A percentile compares a stretch with the other conserved stretches of the same genome.
phyloP scores from a whole-genome alignment of 1,140 invertebrate genomes.

The Acromyrmex heyeri region DNA sequence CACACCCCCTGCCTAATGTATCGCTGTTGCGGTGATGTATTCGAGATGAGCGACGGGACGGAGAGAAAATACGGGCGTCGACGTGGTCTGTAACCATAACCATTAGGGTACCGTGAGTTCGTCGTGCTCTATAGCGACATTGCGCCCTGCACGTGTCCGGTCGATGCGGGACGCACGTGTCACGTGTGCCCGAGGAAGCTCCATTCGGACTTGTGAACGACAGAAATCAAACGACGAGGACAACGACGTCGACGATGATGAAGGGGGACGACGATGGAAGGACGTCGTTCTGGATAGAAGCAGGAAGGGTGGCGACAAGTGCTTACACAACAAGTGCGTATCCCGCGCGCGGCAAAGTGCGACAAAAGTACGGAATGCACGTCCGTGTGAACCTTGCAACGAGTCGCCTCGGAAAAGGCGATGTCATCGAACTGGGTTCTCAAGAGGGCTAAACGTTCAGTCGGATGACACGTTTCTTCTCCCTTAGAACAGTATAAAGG shows the following conservation, averaged over 20 bases:
- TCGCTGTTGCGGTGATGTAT: slow-evolving; percentile 48
- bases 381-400: slow-evolving; percentile 74
- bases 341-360: slow-evolving; percentile 72
- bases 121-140: slow-evolving; percentile 56
- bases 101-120: slow-evolving; percentile 50
- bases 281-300: slow-evolving; percentile 24
- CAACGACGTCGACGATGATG: neutral
- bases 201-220: slow-evolving; percentile 20
- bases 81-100: slow-evolving; percentile 63
- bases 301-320: slow-evolving; percentile 75
- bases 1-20: slow-evolving; percentile 31
- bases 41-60: slow-evolving; percentile 37
- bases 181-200: slow-evolving; percentile 77
- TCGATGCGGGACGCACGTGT: slow-evolving; percentile 82
- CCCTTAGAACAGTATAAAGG: slow-evolving; percentile 37
- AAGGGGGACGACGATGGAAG: neutral
- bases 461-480: slow-evolving; percentile 56
- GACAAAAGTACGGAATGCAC: slow-evolving; percentile 49
- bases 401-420: slow-evolving; percentile 67
- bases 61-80: slow-evolving; percentile 38
- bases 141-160: slow-evolving; percentile 66
- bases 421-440: slow-evolving; percentile 59
- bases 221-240: neutral
- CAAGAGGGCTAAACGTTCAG: slow-evolving; percentile 33
- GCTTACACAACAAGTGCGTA: slow-evolving; percentile 80